These are phyloP conservation scores for Himantopus leucocephalus DNA, from an alignment of 2,113 vertebrate genomes.

Conservation along the genomic window DNA sequence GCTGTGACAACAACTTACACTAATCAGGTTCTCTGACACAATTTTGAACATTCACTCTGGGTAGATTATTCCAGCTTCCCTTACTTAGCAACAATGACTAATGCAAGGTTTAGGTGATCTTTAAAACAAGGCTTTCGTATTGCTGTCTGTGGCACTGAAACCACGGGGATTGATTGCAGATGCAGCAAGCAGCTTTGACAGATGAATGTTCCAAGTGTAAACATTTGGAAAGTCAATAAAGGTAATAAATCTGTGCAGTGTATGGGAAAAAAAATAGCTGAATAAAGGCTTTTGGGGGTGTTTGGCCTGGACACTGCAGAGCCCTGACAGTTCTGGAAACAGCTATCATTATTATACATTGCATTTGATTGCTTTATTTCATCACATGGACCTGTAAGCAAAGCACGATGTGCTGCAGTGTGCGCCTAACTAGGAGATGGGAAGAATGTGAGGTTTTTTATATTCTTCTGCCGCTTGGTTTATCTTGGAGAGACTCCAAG, in stretches of 20 bases:
- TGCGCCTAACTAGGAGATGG: background rate
- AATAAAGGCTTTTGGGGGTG: constrained; percentile 22
- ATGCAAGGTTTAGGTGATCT: constrained; percentile 9
- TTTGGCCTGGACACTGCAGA: background rate
- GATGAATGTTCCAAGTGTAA: constrained; percentile 51
- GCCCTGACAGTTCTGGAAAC: constrained; percentile 1
- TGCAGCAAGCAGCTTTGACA: constrained; percentile 39
- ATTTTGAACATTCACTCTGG: background rate
- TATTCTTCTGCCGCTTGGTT: background rate
- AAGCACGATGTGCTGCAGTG: constrained; percentile 9
- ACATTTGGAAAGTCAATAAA: constrained; percentile 56
- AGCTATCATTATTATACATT: constrained; percentile 14
- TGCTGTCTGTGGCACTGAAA: background rate
- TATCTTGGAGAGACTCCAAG: background rate
- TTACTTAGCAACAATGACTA: background rate
- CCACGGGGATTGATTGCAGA: constrained; percentile 22
- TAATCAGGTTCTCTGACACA: background rate
- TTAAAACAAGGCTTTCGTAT: background rate
- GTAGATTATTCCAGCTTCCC: background rate
- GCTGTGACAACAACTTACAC: background rate
- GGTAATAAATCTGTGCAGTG: constrained; percentile 31
- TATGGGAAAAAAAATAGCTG: constrained; percentile 12
- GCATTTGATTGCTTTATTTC: constrained; percentile 32
- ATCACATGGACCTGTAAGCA: background rate
- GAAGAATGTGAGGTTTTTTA: background rate